phyloP scores from a whole-genome alignment of 2,113 vertebrate species.

The Anthoscopus minutus region DNA sequence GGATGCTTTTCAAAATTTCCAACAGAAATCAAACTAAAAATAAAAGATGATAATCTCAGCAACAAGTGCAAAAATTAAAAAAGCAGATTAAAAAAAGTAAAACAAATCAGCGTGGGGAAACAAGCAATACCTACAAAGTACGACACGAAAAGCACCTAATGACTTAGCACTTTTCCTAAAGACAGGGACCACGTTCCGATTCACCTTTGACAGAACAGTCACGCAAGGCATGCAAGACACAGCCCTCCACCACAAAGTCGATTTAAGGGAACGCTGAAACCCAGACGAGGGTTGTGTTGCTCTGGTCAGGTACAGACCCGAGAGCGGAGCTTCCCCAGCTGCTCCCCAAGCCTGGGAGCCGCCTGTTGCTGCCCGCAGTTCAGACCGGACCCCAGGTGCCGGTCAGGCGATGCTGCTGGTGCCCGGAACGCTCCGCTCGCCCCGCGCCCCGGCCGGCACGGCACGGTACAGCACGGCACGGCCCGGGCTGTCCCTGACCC shows the following conservation, averaged over 20 bases:
- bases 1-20: neutral
- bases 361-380: neutral
- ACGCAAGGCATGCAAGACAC: rapidly evolving
- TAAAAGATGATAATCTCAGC: neutral
- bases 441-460: neutral
- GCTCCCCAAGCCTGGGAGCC: rapidly evolving
- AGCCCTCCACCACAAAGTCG: neutral
- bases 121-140: rapidly evolving
- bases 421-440: rapidly evolving
- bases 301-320: rapidly evolving
- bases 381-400: rapidly evolving
- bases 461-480: neutral
- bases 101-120: neutral
- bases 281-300: rapidly evolving
- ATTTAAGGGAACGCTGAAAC: rapidly evolving
- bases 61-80: neutral
- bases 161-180: constrained; percentile 38
- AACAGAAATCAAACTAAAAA: neutral
- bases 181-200: neutral
- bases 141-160: neutral
- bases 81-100: no score
- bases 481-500: neutral
- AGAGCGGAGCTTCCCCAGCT: neutral
- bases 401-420: rapidly evolving
- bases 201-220: neutral